A percentile compares a stretch with the other conserved stretches of the same genome.
These are phyloP conservation scores for Chaetorhynchus papuensis DNA, from an alignment of 2,113 vertebrate genomes.

Conservation along the genomic window DNA sequence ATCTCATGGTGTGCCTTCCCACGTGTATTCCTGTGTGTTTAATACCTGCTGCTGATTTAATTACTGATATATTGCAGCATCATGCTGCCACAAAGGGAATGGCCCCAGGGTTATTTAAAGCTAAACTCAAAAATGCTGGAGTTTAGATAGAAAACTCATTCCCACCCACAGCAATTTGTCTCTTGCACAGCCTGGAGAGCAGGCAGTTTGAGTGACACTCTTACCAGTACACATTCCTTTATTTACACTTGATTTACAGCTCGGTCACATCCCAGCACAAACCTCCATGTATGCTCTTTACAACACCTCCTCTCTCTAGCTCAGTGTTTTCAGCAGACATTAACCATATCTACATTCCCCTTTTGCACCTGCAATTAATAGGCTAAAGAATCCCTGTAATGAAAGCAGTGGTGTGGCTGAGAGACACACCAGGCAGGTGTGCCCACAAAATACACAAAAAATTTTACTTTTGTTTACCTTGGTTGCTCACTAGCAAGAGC, in stretches of 20 bases:
- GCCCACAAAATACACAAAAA: neutral
- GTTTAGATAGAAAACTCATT: neutral
- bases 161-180: neutral
- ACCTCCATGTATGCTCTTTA: neutral
- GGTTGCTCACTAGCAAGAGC: neutral
- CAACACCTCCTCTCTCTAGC: neutral
- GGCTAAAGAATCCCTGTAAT: neutral
- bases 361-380: slow-evolving; percentile 21
- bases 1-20: neutral
- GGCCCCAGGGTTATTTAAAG: neutral
- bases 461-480: neutral
- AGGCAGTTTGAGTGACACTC: neutral
- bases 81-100: neutral
- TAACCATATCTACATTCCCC: neutral
- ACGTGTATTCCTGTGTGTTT: neutral
- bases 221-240: neutral
- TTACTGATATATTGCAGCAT: neutral
- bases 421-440: neutral
- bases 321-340: neutral
- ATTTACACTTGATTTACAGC: neutral
- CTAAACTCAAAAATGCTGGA: neutral
- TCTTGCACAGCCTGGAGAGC: neutral
- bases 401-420: neutral
- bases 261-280: neutral
- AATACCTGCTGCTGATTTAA: neutral